Conservation (phyloP, 2,113 vertebrate genomes). For the Triplophysa rosa region DNA sequence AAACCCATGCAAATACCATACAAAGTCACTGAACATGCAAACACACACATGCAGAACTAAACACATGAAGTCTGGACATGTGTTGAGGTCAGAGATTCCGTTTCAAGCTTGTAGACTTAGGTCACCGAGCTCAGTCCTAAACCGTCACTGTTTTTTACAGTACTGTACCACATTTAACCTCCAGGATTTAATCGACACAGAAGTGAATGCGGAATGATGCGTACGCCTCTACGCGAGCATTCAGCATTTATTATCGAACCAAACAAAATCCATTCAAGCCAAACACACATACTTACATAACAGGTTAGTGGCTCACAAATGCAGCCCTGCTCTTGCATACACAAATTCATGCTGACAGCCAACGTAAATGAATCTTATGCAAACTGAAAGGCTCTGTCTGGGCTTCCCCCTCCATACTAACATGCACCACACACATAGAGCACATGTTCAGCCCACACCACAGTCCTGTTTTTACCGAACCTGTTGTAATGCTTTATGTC, state of each 20-base stretch:
- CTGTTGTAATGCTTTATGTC: slow-evolving; percentile 15
- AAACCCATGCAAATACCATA: slow-evolving; percentile 38
- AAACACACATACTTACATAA: background rate
- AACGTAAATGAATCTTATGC: slow-evolving; percentile 30
- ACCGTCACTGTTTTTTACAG: background rate
- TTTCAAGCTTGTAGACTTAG: background rate
- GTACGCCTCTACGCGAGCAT: background rate
- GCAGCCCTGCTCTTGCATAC: background rate
- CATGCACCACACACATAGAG: slow-evolving; percentile 19
- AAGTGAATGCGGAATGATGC: background rate
- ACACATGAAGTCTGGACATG: background rate
- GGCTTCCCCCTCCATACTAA: background rate
- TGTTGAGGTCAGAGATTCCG: background rate
- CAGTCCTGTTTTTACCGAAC: slow-evolving; percentile 5
- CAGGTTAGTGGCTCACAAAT: background rate
- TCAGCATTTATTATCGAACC: too few species aligned
- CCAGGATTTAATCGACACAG: background rate
- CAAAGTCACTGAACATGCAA: background rate
- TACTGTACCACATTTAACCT: background rate
- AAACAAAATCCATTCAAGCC: background rate
- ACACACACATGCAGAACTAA: background rate
- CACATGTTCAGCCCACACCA: slow-evolving; percentile 33
- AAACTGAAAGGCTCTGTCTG: background rate
- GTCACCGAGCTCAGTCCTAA: background rate
- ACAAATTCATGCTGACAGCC: slow-evolving; percentile 11